Percentiles rank a stretch among this genome's conserved stretches.
Conservation (phyloP, 2,113 vertebrate genomes). For the Phycodurus eques region DNA sequence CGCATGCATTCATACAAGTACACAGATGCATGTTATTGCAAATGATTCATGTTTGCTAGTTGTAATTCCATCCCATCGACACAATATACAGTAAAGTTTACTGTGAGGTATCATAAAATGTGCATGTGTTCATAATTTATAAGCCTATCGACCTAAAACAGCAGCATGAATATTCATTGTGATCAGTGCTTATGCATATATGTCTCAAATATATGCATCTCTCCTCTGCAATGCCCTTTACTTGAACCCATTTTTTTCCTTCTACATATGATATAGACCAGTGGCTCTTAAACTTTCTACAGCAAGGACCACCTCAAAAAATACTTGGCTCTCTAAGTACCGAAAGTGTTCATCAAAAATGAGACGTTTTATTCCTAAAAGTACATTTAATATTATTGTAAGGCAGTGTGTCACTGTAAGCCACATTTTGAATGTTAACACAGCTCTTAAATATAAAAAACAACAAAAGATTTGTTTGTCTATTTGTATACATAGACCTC, state of each 20-base stretch:
- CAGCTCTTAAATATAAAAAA: no score
- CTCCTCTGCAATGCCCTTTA: background rate
- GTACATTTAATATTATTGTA: no score
- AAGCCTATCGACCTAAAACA: conserved; percentile 20
- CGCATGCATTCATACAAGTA: background rate
- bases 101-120: conserved; percentile 34
- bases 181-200: background rate
- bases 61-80: conserved; percentile 17
- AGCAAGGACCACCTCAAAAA: background rate
- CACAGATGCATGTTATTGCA: background rate
- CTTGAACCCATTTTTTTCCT: background rate
- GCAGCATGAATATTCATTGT: conserved; percentile 25
- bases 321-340: no score
- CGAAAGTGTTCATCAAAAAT: no score
- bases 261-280: background rate
- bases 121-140: conserved; percentile 42
- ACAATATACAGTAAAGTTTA: background rate
- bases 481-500: no score
- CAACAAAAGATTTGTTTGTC: no score
- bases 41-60: conserved; percentile 2
- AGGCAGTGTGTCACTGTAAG: no score
- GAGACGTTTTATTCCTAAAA: no score
- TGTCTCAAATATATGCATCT: background rate
- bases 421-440: no score
- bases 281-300: background rate